Evolutionary conservation across 1,140 invertebrate species (phyloP).

Genomic region (Macrobrachium rosenbergii): DNA sequence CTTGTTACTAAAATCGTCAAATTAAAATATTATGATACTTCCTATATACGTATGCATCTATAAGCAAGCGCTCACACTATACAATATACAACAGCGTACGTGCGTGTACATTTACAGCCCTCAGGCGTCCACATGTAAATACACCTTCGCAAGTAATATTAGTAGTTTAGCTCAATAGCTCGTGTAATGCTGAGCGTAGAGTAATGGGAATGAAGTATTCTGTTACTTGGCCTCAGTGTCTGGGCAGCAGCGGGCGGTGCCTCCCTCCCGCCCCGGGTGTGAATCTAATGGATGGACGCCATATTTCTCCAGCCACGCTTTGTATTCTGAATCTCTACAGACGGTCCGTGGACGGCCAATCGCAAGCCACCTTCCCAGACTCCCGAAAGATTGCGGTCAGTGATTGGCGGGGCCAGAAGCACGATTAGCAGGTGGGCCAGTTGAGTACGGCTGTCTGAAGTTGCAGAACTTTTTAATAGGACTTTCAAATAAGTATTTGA

Average conservation of each 20-base stretch:
- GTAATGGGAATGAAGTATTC: conserved; percentile 17
- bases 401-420: conserved; percentile 8
- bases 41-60: too few species aligned
- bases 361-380: not conserved
- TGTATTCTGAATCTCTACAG: conserved; percentile 37
- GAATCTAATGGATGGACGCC: conserved; percentile 49
- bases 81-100: too few species aligned
- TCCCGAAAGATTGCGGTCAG: not conserved
- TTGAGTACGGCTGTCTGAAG: not conserved
- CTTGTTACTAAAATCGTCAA: too few species aligned
- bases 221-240: conserved; percentile 14
- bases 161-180: too few species aligned
- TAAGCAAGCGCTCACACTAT: too few species aligned
- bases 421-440: not conserved
- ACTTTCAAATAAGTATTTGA: not conserved
- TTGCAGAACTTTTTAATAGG: conserved; percentile 12
- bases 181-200: too few species aligned
- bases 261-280: conserved; percentile 32
- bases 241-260: conserved; percentile 22
- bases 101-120: too few species aligned
- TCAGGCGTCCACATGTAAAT: too few species aligned
- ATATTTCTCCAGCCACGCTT: conserved; percentile 48
- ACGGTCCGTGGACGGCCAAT: conserved; percentile 21
- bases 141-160: too few species aligned
- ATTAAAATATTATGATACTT: too few species aligned